Evolutionary conservation across 2,113 vertebrate genomes (phyloP).

Genomic region (Corvus hawaiiensis): DNA sequence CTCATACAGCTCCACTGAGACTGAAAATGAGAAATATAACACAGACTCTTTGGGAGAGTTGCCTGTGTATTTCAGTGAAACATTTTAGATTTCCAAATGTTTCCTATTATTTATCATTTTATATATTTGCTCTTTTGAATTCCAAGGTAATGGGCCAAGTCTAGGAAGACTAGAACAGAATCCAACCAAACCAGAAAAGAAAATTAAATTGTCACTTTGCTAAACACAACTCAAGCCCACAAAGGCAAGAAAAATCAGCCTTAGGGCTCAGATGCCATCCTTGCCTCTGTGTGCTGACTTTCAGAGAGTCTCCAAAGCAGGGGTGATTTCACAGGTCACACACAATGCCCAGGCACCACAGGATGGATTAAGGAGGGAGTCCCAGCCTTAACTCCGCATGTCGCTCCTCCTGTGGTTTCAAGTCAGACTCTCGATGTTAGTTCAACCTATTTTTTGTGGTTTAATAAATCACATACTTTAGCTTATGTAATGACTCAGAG

Average conservation of each 20-base stretch:
- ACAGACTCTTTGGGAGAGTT: conserved; percentile 3
- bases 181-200: conserved; percentile 46
- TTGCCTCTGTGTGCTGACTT: not conserved
- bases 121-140: conserved; percentile 42
- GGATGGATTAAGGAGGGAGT: conserved; percentile 42
- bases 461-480: conserved; percentile 67
- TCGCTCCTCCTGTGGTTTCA: conserved; percentile 48
- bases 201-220: conserved; percentile 34
- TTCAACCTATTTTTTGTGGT: conserved; percentile 68
- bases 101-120: conserved; percentile 59
- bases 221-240: conserved; percentile 3
- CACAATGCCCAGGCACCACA: not conserved
- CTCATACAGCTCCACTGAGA: conserved; percentile 22
- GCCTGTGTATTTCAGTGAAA: conserved; percentile 13
- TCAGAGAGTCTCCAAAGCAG: not conserved
- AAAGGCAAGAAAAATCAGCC: not conserved
- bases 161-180: conserved; percentile 13
- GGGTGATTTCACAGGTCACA: conserved; percentile 19
- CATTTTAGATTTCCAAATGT: conserved; percentile 44
- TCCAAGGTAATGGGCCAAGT: conserved; percentile 38
- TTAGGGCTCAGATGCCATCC: not conserved
- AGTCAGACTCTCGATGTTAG: conserved; percentile 54
- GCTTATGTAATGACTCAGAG: conserved; percentile 73
- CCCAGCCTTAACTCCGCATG: conserved; percentile 17
- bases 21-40: conserved; percentile 20